Evolutionary conservation across 1,140 invertebrate species (phyloP).

Genomic region (Drosophila sulfurigaster): DNA sequence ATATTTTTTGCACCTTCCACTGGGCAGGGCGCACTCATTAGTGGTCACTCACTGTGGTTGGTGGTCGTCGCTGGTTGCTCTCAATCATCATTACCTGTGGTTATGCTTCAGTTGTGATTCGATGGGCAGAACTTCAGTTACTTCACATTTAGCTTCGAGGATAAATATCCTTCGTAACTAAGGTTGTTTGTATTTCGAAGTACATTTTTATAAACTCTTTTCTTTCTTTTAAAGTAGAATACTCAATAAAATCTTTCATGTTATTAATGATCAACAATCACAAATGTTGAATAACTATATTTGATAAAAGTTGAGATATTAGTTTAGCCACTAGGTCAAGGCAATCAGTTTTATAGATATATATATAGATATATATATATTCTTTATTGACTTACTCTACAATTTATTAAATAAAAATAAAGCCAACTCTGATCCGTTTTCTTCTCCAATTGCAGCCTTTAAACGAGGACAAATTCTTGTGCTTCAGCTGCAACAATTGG

Average conservation of each 20-base stretch:
- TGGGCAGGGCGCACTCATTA: slow-evolving; percentile 58
- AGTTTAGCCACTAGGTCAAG: no score
- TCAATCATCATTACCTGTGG: slow-evolving; percentile 37
- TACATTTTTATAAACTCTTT: no score
- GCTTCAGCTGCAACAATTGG: slow-evolving; percentile 85
- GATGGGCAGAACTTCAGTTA: slow-evolving; percentile 25
- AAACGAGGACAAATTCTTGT: slow-evolving; percentile 84
- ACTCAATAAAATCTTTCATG: no score
- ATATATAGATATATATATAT: no score
- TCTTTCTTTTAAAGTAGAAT: no score
- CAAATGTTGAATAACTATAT: no score
- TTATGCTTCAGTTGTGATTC: slow-evolving; percentile 43
- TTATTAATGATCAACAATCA: no score
- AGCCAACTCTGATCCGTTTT: not conserved
- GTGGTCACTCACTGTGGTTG: slow-evolving; percentile 53
- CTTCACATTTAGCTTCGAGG: not conserved
- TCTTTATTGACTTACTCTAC: no score
- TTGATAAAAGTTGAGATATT: no score
- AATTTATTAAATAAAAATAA: not conserved
- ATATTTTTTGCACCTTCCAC: slow-evolving; percentile 73
- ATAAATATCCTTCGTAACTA: not conserved
- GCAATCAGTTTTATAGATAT: no score
- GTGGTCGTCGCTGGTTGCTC: not conserved
- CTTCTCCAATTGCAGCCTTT: slow-evolving; percentile 58
- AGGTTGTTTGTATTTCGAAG: no score